A percentile compares a stretch with the other conserved stretches of the same genome.
Conservation (phyloP, 2,113 vertebrate species). For the Pyrgilauda ruficollis region DNA sequence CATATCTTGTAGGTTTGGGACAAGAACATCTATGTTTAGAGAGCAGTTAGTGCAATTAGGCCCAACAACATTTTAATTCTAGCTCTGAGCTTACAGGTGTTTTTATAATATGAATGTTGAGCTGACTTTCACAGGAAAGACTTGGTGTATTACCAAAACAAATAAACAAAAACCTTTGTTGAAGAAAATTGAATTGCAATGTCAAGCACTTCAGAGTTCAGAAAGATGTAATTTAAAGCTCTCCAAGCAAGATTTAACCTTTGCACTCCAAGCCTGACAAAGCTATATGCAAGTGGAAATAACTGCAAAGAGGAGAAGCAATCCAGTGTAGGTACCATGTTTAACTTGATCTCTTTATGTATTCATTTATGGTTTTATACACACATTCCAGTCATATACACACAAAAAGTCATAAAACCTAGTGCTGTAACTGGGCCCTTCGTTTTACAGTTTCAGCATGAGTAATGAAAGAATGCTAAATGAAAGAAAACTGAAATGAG, state of each 20-base stretch:
- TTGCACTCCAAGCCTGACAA: neutral
- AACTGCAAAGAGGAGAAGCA: neutral
- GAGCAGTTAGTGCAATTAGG: neutral
- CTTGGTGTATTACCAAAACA: neutral
- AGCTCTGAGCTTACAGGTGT: neutral
- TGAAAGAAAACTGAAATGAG: neutral
- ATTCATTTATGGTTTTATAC: neutral
- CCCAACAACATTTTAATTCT: neutral
- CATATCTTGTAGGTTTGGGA: neutral
- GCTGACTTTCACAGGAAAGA: neutral
- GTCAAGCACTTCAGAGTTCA: neutral
- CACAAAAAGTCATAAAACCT: neutral
- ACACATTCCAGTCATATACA: neutral
- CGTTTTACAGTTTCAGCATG: neutral
- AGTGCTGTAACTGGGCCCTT: neutral
- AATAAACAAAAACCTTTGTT: neutral
- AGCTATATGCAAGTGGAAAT: neutral
- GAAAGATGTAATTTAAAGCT: neutral
- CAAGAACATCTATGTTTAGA: neutral
- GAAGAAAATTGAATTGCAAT: neutral
- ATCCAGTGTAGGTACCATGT: neutral
- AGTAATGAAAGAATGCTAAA: neutral
- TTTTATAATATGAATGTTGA: neutral
- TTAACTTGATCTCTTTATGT: neutral
- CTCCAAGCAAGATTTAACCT: neutral